Base-by-base conservation (phyloP, 1,140 invertebrate genomes). In the Archegozetes longisetosus region DNA sequence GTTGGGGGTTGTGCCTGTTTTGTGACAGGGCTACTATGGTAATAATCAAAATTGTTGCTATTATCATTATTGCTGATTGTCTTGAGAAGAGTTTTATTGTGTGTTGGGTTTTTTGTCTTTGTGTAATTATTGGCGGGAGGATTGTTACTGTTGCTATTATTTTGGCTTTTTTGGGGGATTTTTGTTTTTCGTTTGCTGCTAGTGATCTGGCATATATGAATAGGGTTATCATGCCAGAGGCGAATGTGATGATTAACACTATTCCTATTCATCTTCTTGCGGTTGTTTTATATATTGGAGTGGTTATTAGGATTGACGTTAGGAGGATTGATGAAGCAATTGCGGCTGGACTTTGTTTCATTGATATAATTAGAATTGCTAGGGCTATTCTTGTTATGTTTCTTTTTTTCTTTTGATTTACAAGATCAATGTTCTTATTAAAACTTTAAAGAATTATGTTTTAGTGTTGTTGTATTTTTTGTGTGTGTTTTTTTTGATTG, bases 401-500 rank as follows among this genome's bases (percentile, higher is more conserved):
- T 47, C n/a, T 47, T 47, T 47, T 47, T 47, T 47, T 47, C 46
- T 47, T 47, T 47, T 47, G 46, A 47, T 47, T 47, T 47, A 47
- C 46, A 47, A 47, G 46, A 47, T 47, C 46, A 47, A 47, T 47
- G 46, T 47, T 47, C n/a, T n/a, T 47, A 14, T 47, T 47, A 47
- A n/a, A 47, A 47, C 46, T 47, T 47, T 47, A 61, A 54, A 61
- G 17, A 50, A 23, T 47, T 58, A 53, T 26, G 54, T 0, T 68
- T 70, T n/a, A n/a, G n/a, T n/a, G n/a, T n/a, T n/a, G n/a, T n/a
- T n/a, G n/a, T n/a, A n/a, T 74, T 66, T 76, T 77, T 78, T 62
- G 73, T 64, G 68, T 75, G 64, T 70, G 76, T 69, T 64, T 79
- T 72, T 62, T 78, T 64, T 61, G 79, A 66, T 72, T 77, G 67